Evolutionary conservation across 92 coral and sea anemone species (phyloP).

Genomic region (Hydrozoanthus gracilis): DNA sequence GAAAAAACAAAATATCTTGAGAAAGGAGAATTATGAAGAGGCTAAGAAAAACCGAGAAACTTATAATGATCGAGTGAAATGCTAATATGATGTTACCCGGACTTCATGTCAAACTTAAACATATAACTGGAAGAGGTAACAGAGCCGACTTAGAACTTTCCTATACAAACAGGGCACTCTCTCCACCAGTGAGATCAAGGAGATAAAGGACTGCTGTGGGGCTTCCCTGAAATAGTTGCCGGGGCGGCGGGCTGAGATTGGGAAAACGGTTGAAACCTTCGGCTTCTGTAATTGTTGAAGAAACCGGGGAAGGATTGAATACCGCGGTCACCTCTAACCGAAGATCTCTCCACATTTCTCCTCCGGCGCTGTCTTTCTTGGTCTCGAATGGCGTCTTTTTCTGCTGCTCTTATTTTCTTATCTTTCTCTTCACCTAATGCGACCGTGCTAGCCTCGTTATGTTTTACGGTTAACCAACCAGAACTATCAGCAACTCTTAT

Average conservation of each 20-base stretch:
- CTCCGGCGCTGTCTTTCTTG: conserved; percentile 8
- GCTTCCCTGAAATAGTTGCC: too few relatives aligned
- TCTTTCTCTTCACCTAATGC: conserved; percentile 35
- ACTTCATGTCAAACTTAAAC: conserved; percentile 43
- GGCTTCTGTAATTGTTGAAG: neutral
- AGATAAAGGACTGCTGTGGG: neutral
- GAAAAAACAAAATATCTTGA: conserved; percentile 34
- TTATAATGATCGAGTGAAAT: neutral
- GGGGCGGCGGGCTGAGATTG: too few relatives aligned
- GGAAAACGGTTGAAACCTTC: neutral
- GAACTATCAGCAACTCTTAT: conserved; percentile 37
- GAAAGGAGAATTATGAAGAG: conserved; percentile 16
- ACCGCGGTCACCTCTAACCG: neutral
- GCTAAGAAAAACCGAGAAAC: conserved; percentile 36
- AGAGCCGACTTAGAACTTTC: too few relatives aligned
- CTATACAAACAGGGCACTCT: conserved; percentile 44
- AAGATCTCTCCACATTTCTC: neutral
- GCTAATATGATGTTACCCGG: neutral
- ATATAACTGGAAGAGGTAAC: conserved; percentile 40
- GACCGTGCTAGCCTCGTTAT: conserved; percentile 27
- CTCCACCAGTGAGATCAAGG: conserved; percentile 41
- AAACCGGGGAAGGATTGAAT: neutral
- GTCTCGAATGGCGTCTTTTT: conserved; percentile 35
- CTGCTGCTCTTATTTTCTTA: conserved; percentile 49
- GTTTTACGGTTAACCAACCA: conserved; percentile 29